Evolutionary conservation across 37 sponge, comb jelly and placozoan genomes (phyloP).

Genomic region (Bolinopsis microptera): DNA sequence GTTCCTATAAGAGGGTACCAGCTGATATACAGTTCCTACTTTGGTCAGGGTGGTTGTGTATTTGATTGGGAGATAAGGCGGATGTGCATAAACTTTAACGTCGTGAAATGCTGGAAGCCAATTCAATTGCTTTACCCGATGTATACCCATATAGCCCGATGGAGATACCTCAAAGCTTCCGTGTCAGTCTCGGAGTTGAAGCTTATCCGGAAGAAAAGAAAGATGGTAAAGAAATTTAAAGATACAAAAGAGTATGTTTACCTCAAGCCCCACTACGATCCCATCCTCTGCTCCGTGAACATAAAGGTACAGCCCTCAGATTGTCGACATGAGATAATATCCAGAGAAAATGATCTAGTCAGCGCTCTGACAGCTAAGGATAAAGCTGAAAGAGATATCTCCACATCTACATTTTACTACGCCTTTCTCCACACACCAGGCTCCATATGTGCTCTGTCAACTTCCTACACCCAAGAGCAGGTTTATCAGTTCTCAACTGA

Average conservation of each 20-base stretch:
- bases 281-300: background rate
- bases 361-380: background rate
- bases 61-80: background rate
- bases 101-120: background rate
- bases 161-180: background rate
- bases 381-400: background rate
- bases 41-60: background rate
- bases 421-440: background rate
- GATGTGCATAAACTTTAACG: background rate
- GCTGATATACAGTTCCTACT: background rate
- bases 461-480: background rate
- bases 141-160: background rate
- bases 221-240: background rate
- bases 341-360: background rate
- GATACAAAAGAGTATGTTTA: background rate
- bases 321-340: background rate
- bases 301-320: background rate
- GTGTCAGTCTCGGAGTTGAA: background rate
- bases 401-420: background rate
- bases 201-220: background rate
- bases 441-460: background rate
- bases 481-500: background rate
- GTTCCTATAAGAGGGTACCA: background rate
- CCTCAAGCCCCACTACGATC: background rate
- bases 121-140: background rate